phyloP scores from a whole-genome alignment of 2,797 vertebrate species.

The Acrossocheilus wenchowensis region DNA sequence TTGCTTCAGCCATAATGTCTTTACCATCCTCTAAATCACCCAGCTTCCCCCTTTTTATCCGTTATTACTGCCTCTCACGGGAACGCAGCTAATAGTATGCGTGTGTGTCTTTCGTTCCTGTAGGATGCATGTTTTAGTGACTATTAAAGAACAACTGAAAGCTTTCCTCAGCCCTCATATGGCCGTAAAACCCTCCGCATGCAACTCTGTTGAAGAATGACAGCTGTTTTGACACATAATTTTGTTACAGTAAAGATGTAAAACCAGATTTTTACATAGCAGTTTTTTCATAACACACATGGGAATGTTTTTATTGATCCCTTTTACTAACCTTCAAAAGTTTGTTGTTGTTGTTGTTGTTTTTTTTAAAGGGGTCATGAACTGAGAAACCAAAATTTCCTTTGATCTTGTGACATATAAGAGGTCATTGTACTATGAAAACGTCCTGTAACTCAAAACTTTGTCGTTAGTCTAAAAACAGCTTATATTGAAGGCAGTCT shows the following conservation, averaged over 20 bases:
- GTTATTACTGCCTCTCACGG: conserved; percentile 54
- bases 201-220: conserved; percentile 4
- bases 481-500: too few species aligned
- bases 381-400: too few species aligned
- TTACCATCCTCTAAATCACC: conserved; percentile 56
- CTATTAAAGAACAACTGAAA: conserved; percentile 54
- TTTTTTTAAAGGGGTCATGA: too few species aligned
- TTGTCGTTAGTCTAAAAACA: too few species aligned
- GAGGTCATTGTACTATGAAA: too few species aligned
- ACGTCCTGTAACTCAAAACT: too few species aligned
- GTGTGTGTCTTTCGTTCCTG: conserved; percentile 59
- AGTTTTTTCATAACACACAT: not conserved
- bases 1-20: conserved; percentile 54
- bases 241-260: not conserved
- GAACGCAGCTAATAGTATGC: conserved; percentile 64
- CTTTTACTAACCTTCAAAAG: not conserved
- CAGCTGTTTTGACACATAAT: not conserved
- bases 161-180: conserved; percentile 1
- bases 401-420: too few species aligned
- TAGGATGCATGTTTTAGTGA: conserved; percentile 56
- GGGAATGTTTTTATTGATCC: not conserved
- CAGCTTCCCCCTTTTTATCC: conserved; percentile 55
- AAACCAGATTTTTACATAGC: not conserved
- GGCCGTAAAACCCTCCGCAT: conserved; percentile 21
- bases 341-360: too few species aligned